Base-by-base conservation (phyloP, 1,140 invertebrate species). In the Zaprionus tsacasi region DNA sequence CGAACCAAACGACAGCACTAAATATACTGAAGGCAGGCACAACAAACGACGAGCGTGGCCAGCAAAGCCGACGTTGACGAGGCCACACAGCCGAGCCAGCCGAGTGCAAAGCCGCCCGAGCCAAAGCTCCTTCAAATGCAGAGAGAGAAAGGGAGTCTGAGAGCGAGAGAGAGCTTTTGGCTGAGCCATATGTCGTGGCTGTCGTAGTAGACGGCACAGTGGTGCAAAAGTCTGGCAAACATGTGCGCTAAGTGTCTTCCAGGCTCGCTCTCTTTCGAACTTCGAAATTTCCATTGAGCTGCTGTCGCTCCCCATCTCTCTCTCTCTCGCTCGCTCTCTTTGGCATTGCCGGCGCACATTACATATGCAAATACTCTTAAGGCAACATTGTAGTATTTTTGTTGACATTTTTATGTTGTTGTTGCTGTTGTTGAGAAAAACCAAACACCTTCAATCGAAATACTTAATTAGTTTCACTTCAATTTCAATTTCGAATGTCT, bases 1-100 rank as follows among this genome's bases (percentile, higher is more conserved):
- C 82, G 88, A 79, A 89, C 91, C 79, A 77, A 71, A 86, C 91
- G 88, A 92, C 82, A 92, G 83, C 85, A 82, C 87, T 91, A 75
- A 92, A 87, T 91, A 91, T 78, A 92, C 87, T 92, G 80, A 88
- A 88, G 78, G 78, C 15, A 60, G 45, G 60, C 55, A 71, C 61
- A 65, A 45, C 40, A 69, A 61, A 72, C 58, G 70, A 58, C 36
- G 66, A 68, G 36, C 30, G 48, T 33, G 50, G 70, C 63, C 66
- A 65, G 57, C 38, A 50, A 58, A 13, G 63, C 64, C 30, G 63
- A 66, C 50, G 45, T 11, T 50, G 45, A 50, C 45, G 45, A 43
- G 17, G 63, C 61, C 33, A 59, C 38, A 1, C 25, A 38, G 6
- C 17, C 50, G 50, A 27, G 8, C 15, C 69, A 50, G 21, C 33